Evolutionary conservation across 2,888 invertebrate species (phyloP).

Genomic region (Desoria tigrina): DNA sequence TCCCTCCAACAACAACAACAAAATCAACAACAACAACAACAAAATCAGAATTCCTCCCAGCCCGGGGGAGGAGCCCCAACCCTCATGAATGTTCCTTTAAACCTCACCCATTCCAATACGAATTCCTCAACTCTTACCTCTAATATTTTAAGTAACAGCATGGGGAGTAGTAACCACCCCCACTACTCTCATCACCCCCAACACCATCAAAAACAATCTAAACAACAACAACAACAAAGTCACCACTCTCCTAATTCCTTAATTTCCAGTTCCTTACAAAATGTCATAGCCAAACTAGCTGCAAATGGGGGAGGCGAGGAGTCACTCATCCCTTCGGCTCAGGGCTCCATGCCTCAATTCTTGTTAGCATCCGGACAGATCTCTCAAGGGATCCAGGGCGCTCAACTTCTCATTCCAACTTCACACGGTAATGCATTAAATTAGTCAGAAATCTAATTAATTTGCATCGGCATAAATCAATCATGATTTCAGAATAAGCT

Average conservation of each 20-base stretch:
- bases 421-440: slow-evolving; percentile 72
- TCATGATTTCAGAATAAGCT: slow-evolving; percentile 10
- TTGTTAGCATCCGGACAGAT: slow-evolving; percentile 88
- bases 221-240: slow-evolving; percentile 12
- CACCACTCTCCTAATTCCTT: slow-evolving; percentile 39
- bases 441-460: slow-evolving; percentile 15
- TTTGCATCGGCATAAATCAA: slow-evolving; percentile 27
- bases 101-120: slow-evolving; percentile 45
- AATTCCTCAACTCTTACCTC: slow-evolving; percentile 10
- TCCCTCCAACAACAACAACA: not conserved
- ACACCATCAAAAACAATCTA: slow-evolving; percentile 18
- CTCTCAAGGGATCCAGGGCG: slow-evolving; percentile 89
- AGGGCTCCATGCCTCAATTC: slow-evolving; percentile 74
- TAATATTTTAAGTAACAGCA: no score
- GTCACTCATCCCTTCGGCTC: not conserved
- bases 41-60: not conserved
- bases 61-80: not conserved
- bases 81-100: slow-evolving; percentile 32
- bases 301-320: slow-evolving; percentile 21
- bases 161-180: not conserved
- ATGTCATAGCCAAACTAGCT: slow-evolving; percentile 9
- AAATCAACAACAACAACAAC: no score
- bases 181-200: slow-evolving; percentile 26
- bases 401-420: slow-evolving; percentile 91
- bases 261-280: slow-evolving; percentile 21